Evolutionary conservation across 2,888 invertebrate species (phyloP).

Genomic region (Drepanosiphum platanoidis): DNA sequence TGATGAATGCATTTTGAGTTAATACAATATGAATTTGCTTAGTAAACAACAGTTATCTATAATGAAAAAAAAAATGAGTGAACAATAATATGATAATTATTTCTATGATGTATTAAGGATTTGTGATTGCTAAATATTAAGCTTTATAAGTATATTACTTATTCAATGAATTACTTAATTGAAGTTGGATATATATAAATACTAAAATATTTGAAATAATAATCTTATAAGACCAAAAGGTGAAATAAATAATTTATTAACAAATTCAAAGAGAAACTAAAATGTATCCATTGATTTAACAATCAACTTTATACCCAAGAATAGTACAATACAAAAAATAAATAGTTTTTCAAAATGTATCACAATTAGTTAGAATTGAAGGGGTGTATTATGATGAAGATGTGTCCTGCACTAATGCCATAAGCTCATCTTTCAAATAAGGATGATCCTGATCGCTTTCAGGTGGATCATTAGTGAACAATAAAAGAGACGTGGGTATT

Average conservation of each 20-base stretch:
- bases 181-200: neutral
- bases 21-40: neutral
- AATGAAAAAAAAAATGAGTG: neutral
- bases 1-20: neutral
- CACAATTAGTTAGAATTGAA: conserved; percentile 35
- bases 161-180: neutral
- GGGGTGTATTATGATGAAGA: neutral
- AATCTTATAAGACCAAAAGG: neutral
- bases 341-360: conserved; percentile 40
- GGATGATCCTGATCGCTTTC: conserved; percentile 69
- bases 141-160: too few relatives aligned
- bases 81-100: neutral
- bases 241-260: conserved; percentile 4
- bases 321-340: conserved; percentile 18
- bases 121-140: neutral
- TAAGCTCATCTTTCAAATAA: conserved; percentile 81
- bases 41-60: neutral
- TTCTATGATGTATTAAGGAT: neutral
- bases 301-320: conserved; percentile 22
- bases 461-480: conserved; percentile 74
- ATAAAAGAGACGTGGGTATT: conserved; percentile 84
- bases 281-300: neutral
- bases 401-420: conserved; percentile 73
- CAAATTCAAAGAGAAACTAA: neutral
- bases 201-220: neutral